Evolutionary conservation across 2,113 vertebrate genomes (phyloP), one percentile per base, ranked within the genome.

Genomic region (Sinocyclocheilus grahami): DNA sequence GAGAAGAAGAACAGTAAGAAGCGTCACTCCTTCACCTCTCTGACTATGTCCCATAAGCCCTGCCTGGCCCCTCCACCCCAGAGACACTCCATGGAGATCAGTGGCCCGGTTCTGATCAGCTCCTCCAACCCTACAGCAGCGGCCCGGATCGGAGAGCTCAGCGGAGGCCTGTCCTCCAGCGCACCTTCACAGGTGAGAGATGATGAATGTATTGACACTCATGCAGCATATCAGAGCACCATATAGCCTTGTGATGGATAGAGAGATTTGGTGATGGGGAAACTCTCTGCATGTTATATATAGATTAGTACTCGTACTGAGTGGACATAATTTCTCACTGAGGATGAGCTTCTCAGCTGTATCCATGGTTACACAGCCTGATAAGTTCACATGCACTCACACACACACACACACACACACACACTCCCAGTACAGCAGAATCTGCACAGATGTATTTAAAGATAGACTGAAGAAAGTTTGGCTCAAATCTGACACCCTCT

Each of bases 1-100:
- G 95, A 96, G 74, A 99, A 99, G 95, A 99, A 99, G 95, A 99
- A 99, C 95, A 98, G 96, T 94, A 98, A 97, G 95, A 99, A 99
- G 91, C 95, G 98, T 0, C 98, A 99, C 94, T 99, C 98, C 76
- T 99, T 99, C 94, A 99, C 98, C 74, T 99, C 98, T 24, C 97
- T 99, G 89, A 99, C 96, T 81, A 99, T 97, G 97, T 98, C 98
- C 84, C 97, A 96, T 95, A 99, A 99, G 89, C 96, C 97, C 60
- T 95, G 96, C 60, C 96, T 97, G 89, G 97, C 97, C 4, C 93
- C 96, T 79, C 97, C 97, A 88, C 95, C 98, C 37, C 95, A 99
- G 90, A 96, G 98, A 53, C 98, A 99, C 94, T 99, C 98, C 80
- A 97, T 99, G 97, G 98, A 99, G 92, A 99, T 99, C 87, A 99